Base-by-base conservation (phyloP, 1,140 invertebrate genomes). In the Contarinia nasturtii region DNA sequence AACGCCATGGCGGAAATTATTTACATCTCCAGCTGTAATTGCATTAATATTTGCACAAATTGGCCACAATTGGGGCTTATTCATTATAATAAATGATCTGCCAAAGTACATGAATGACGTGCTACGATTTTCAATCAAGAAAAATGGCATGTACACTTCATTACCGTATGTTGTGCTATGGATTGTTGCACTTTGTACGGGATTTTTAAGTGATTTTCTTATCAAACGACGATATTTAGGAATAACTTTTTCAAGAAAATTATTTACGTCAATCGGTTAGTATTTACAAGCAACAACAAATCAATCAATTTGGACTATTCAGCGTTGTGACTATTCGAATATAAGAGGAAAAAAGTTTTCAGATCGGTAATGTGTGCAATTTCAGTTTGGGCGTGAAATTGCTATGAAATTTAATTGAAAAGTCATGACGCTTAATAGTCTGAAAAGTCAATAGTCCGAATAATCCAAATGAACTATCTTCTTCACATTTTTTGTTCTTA, bases 51-150 rank as follows among this genome's bases (percentile, higher is more conserved):
- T 72, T 44, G 80, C 86, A 12, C 67, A 67, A 51, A 51, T 89
- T 55, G 85, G 86, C 17, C 86, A 92, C 65, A 88, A 93, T 64
- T 95, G 89, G 88, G 87, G 86, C 27, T 88, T 91, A 62, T 94
- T 93, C 58, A 93, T 87, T 2, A 83, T 93, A 74, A 76, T 94
- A 0, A 91, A 86, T 5, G 84, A 90, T 61, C 66, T 96, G 15
- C 91, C 91, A 2, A 87, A 86, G 72, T 96, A 91, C 65, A 86
- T 96, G 79, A 79, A 79, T 50, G 79, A 83, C 59, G 81, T 92
- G 2, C 66, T 94, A 8, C 76, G 85, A 57, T 90, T 87, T 62
- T 76, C 85, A 52, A 82, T 92, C 40, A 76, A 73, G 54, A 63
- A 74, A 53, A 79, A 82, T 50, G 79, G 80, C 2, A 59, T 75